Percentiles rank a stretch among this genome's conserved stretches.
These are phyloP conservation scores for Larimichthys crocea DNA, from an alignment of 2,113 vertebrate species.

Conservation along the genomic window DNA sequence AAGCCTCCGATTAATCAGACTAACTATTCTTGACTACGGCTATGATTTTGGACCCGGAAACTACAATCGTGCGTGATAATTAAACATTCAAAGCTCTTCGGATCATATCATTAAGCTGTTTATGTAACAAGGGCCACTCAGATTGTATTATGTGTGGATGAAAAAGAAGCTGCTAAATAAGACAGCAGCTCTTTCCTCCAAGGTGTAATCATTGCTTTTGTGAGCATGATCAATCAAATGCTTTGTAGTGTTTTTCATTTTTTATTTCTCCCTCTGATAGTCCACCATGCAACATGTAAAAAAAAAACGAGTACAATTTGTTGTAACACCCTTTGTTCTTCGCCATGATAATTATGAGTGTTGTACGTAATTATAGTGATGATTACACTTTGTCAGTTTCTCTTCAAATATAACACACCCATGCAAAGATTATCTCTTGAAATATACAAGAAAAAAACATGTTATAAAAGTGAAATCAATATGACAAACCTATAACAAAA, in stretches of 20 bases:
- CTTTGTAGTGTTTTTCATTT: constrained; percentile 11
- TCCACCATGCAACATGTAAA: not conserved
- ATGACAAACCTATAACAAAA: not conserved
- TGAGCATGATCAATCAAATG: constrained; percentile 49
- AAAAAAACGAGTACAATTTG: not conserved
- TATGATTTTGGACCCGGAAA: constrained; percentile 17
- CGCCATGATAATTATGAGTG: constrained; percentile 18
- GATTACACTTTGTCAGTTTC: constrained; percentile 10
- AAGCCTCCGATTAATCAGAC: constrained; percentile 34
- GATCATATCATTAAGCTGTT: constrained; percentile 52
- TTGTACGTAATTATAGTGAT: constrained; percentile 47
- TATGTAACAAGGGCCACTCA: constrained; percentile 33
- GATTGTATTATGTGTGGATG: constrained; percentile 31
- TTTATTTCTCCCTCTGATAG: not conserved
- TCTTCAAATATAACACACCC: constrained; percentile 3
- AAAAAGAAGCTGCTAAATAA: constrained; percentile 31
- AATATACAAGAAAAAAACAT: not conserved
- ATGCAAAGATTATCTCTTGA: constrained; percentile 33
- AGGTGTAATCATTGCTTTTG: constrained; percentile 59
- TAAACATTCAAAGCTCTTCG: constrained; percentile 43
- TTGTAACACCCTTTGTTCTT: constrained; percentile 11
- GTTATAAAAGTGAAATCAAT: not conserved
- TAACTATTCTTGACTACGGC: constrained; percentile 9
- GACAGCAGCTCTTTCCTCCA: constrained; percentile 13
- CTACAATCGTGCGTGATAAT: constrained; percentile 24